Evolutionary conservation across 2,888 invertebrate genomes (phyloP).

Genomic region (Plutella xylostella): DNA sequence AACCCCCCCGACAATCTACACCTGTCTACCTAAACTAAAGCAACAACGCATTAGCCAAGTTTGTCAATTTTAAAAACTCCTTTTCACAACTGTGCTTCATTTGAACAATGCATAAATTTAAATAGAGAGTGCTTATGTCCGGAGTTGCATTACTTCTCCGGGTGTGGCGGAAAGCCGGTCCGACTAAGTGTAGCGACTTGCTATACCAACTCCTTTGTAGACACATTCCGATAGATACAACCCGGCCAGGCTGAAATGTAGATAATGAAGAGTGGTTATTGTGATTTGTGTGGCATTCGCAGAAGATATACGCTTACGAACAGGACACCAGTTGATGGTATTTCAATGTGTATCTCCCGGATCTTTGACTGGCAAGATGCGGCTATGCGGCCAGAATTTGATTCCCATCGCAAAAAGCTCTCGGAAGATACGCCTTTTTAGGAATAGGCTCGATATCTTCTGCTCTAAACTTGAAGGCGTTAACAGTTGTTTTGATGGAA

Average conservation of each 20-base stretch:
- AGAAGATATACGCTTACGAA: conserved; percentile 29
- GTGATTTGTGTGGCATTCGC: conserved; percentile 57
- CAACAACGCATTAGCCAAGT: too few species aligned
- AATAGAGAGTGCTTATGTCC: too few species aligned
- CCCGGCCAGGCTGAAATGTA: conserved; percentile 49
- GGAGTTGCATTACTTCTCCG: conserved; percentile 15
- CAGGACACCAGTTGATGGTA: background rate
- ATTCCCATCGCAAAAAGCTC: background rate
- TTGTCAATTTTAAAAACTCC: too few species aligned
- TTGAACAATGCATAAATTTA: too few species aligned
- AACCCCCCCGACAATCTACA: conserved; percentile 48
- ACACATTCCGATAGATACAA: conserved; percentile 64
- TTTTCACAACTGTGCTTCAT: too few species aligned
- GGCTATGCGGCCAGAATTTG: background rate
- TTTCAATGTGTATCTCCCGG: background rate
- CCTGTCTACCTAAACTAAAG: conserved; percentile 51
- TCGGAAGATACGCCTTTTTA: too few species aligned
- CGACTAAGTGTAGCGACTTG: conserved; percentile 57
- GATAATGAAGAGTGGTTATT: conserved; percentile 64
- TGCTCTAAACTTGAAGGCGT: too few species aligned
- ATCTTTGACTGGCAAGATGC: background rate
- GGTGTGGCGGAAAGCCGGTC: conserved; percentile 56
- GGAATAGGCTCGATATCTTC: too few species aligned
- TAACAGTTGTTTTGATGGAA: too few species aligned
- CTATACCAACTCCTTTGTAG: conserved; percentile 52